Conservation (phyloP, 1,140 invertebrate species). For the Onthophagus taurus region DNA sequence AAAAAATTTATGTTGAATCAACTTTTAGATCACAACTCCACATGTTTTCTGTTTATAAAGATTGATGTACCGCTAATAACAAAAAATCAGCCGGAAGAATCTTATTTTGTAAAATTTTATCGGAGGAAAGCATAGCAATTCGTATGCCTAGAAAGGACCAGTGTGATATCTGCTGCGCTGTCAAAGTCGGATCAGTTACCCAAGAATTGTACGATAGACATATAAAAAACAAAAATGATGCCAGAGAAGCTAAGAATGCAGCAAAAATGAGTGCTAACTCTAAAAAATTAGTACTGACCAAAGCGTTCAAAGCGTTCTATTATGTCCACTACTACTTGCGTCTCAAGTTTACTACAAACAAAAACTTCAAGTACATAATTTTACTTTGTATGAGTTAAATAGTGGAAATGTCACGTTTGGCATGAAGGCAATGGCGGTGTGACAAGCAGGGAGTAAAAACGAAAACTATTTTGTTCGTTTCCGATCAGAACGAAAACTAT, state of each 20-base stretch:
- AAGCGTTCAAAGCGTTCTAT: slow-evolving; percentile 10
- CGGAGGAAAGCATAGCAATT: slow-evolving; percentile 11
- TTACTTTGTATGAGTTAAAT: too few relatives aligned
- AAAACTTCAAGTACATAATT: too few relatives aligned
- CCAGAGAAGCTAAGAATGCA: slow-evolving; percentile 9
- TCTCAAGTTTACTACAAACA: slow-evolving; percentile 2
- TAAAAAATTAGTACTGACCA: slow-evolving; percentile 8
- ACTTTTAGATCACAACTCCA: too few relatives aligned
- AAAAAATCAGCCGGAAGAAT: slow-evolving; percentile 3
- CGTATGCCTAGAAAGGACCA: slow-evolving; percentile 11
- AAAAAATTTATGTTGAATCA: too few relatives aligned
- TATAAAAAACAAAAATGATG: slow-evolving; percentile 8
- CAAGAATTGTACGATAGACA: slow-evolving; percentile 8
- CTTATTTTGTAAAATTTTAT: slow-evolving; percentile 8
- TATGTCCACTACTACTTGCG: slow-evolving; percentile 2
- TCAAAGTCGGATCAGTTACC: not conserved
- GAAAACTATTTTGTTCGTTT: too few relatives aligned
- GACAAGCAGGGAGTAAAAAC: too few relatives aligned
- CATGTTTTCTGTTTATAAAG: slow-evolving; percentile 2
- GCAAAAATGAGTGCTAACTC: not conserved
- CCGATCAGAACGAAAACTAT: too few relatives aligned
- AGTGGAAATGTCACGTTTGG: too few relatives aligned
- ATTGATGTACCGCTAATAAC: slow-evolving; percentile 1
- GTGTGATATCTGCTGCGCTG: slow-evolving; percentile 11
- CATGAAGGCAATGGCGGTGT: too few relatives aligned